A percentile compares a stretch with the other conserved stretches of the same genome.
Evolutionary conservation across 2,888 invertebrate genomes (phyloP).

Genomic region (Lissonota sp.): DNA sequence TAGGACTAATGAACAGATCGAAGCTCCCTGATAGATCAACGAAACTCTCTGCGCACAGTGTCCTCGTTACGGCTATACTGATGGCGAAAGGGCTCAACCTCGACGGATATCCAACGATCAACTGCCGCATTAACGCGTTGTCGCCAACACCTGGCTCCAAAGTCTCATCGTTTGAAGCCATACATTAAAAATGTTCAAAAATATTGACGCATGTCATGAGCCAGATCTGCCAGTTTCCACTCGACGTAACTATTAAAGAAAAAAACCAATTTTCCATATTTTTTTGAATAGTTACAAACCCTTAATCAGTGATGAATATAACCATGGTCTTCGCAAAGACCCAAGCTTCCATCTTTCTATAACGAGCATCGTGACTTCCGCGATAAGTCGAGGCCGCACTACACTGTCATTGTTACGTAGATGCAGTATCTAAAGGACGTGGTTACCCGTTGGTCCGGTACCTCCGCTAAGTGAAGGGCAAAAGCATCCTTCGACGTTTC

Average conservation of each 20-base stretch:
- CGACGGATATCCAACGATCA: too few species aligned
- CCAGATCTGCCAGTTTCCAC: too few species aligned
- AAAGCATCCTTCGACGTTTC: conserved; percentile 36
- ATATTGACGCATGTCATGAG: too few species aligned
- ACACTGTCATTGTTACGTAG: conserved; percentile 56
- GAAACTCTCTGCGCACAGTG: conserved; percentile 63
- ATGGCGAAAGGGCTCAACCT: conserved; percentile 8
- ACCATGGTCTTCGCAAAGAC: conserved; percentile 22
- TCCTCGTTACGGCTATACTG: conserved; percentile 68
- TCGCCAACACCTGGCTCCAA: conserved; percentile 14
- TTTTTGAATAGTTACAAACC: not conserved
- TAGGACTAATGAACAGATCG: conserved; percentile 80
- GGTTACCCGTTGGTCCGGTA: conserved; percentile 11
- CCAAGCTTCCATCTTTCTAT: conserved; percentile 38
- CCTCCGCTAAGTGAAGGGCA: conserved; percentile 12
- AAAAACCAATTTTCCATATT: too few species aligned
- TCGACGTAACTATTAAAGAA: too few species aligned
- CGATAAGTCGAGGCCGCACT: conserved; percentile 48
- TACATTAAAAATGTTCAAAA: too few species aligned
- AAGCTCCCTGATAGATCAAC: conserved; percentile 70
- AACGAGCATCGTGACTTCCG: conserved; percentile 64
- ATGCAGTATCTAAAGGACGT: conserved; percentile 43
- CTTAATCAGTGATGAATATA: conserved; percentile 31
- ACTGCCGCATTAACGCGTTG: not conserved
- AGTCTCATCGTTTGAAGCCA: too few species aligned